Conservation (phyloP, 2,888 invertebrate species). For the Agrypnus murinus region DNA sequence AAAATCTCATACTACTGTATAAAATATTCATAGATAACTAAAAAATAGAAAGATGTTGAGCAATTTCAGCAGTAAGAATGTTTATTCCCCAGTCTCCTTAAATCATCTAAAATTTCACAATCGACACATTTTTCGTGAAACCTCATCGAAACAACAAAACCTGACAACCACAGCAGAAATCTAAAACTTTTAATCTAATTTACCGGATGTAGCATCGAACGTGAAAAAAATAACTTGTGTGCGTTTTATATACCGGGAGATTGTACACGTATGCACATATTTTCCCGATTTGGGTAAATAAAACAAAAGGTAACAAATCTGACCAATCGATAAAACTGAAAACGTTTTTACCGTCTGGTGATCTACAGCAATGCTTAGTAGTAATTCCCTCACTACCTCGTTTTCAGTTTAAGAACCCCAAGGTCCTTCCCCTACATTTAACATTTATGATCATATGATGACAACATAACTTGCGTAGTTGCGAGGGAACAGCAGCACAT, state of each 20-base stretch:
- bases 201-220: not conserved
- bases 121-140: slow-evolving; percentile 3
- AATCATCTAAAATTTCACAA: not conserved
- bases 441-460: slow-evolving; percentile 42
- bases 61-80: too few relatives aligned
- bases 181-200: slow-evolving; percentile 28
- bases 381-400: slow-evolving; percentile 31
- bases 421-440: slow-evolving; percentile 40
- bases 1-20: too few relatives aligned
- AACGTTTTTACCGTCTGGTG: slow-evolving; percentile 15
- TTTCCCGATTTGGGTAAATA: slow-evolving; percentile 13
- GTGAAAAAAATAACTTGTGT: slow-evolving; percentile 17
- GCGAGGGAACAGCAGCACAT: slow-evolving; percentile 39
- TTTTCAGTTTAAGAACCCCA: slow-evolving; percentile 32
- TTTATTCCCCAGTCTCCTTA: too few relatives aligned
- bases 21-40: too few relatives aligned
- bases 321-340: slow-evolving; percentile 18
- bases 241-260: too few relatives aligned
- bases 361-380: slow-evolving; percentile 15
- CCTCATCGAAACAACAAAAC: not conserved
- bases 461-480: slow-evolving; percentile 39
- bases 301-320: slow-evolving; percentile 5
- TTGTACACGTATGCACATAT: too few relatives aligned
- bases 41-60: too few relatives aligned
- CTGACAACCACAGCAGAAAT: slow-evolving; percentile 24